These are phyloP conservation scores for Morelia viridis DNA, from an alignment of 2,797 vertebrate genomes.

Conservation along the genomic window DNA sequence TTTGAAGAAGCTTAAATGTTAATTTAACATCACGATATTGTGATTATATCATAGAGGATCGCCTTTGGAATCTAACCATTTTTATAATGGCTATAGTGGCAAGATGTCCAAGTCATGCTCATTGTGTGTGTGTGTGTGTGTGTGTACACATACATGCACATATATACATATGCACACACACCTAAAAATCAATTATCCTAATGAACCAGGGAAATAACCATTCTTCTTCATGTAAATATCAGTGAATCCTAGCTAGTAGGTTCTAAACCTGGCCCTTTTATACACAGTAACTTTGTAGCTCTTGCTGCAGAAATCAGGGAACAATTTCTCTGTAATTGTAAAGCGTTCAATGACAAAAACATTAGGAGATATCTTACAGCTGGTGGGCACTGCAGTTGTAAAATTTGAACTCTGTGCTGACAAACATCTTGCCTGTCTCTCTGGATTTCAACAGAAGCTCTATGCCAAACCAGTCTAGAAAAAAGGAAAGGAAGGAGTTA, in stretches of 20 bases:
- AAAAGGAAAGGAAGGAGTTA: not conserved
- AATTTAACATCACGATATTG: not conserved
- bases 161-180: not conserved
- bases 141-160: too few species aligned
- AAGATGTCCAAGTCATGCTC: not conserved
- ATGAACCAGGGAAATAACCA: not conserved
- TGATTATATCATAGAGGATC: not conserved
- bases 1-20: not conserved
- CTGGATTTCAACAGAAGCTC: slow-evolving; percentile 91
- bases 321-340: not conserved
- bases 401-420: slow-evolving; percentile 98
- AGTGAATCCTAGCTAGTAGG: not conserved
- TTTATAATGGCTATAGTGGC: not conserved
- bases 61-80: not conserved
- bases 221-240: not conserved
- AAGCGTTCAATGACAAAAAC: not conserved
- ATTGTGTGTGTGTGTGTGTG: not conserved
- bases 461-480: slow-evolving; percentile 91
- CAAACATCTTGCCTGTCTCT: slow-evolving; percentile 93
- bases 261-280: not conserved
- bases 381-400: slow-evolving; percentile 99
- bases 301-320: not conserved
- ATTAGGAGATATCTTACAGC: slow-evolving; percentile 81
- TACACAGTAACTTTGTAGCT: not conserved
- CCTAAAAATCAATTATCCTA: not conserved